A percentile compares a stretch with the other conserved stretches of the same genome.
phyloP scores from a whole-genome alignment of 2,113 vertebrate species.

The Vulpes ferrilata region DNA sequence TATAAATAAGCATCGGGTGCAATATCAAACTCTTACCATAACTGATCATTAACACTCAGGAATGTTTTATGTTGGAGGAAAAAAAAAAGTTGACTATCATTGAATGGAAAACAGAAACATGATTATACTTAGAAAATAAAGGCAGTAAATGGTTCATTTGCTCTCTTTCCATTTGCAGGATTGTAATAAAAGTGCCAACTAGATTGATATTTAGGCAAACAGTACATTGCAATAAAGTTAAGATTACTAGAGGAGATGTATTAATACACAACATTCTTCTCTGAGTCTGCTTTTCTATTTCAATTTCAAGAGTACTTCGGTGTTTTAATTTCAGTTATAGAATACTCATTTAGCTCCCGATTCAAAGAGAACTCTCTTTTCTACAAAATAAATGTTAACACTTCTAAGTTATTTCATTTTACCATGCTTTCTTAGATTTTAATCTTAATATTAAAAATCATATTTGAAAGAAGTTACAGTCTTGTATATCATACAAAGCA shows the following conservation, averaged over 20 bases:
- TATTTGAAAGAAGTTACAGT: constrained; percentile 50
- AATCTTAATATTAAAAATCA: constrained; percentile 72
- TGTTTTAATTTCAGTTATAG: constrained; percentile 75
- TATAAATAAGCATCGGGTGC: constrained; percentile 51
- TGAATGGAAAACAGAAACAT: constrained; percentile 86
- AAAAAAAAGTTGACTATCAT: constrained; percentile 65
- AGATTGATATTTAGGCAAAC: constrained; percentile 88
- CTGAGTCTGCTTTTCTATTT: constrained; percentile 77
- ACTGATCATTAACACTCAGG: constrained; percentile 77
- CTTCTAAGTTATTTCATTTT: constrained; percentile 67
- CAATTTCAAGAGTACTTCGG: constrained; percentile 64
- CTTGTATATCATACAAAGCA: constrained; percentile 27
- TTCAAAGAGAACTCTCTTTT: constrained; percentile 71
- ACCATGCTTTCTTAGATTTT: constrained; percentile 73
- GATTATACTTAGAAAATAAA: constrained; percentile 85
- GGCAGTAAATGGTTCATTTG: constrained; percentile 87
- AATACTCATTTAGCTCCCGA: constrained; percentile 70
- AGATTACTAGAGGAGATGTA: constrained; percentile 82
- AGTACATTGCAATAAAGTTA: constrained; percentile 83
- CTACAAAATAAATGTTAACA: constrained; percentile 53
- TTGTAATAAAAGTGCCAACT: constrained; percentile 88
- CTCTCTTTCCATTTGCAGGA: constrained; percentile 87
- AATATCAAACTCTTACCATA: constrained; percentile 62
- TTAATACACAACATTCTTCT: constrained; percentile 80
- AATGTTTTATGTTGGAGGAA: constrained; percentile 71